phyloP scores from a whole-genome alignment of 2,797 vertebrate species.

The Meda fulgida region DNA sequence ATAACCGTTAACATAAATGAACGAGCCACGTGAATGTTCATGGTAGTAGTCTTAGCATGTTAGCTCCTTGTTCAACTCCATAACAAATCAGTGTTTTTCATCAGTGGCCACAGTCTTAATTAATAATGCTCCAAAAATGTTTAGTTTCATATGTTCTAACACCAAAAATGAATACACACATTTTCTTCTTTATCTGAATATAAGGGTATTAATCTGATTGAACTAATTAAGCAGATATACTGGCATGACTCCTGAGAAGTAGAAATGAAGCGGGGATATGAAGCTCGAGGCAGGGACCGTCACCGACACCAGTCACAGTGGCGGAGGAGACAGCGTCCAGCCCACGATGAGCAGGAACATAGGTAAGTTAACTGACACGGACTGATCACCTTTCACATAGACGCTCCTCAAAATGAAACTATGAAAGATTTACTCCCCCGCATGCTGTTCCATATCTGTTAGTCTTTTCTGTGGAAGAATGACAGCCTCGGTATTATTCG shows the following conservation, averaged over 20 bases:
- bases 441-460: too few relatives aligned
- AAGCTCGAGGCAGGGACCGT: slow-evolving; percentile 65
- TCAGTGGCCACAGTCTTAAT: background rate
- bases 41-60: slow-evolving; percentile 16
- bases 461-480: background rate
- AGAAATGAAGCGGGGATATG: slow-evolving; percentile 72
- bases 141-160: background rate
- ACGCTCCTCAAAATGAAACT: background rate
- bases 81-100: slow-evolving; percentile 15
- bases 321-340: slow-evolving; percentile 60
- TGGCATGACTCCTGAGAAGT: background rate
- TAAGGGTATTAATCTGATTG: background rate
- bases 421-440: background rate
- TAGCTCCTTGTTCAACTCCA: background rate
- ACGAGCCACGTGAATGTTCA: slow-evolving; percentile 11
- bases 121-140: background rate
- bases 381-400: background rate
- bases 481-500: background rate
- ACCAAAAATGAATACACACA: background rate
- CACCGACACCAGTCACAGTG: slow-evolving; percentile 64
- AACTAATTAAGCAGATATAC: background rate
- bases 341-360: slow-evolving; percentile 58
- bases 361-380: slow-evolving; percentile 58
- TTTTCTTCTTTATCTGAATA: background rate
- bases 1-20: background rate